These are phyloP conservation scores for Pseudoatta argentina DNA, from an alignment of 1,140 invertebrate species.

Conservation along the genomic window DNA sequence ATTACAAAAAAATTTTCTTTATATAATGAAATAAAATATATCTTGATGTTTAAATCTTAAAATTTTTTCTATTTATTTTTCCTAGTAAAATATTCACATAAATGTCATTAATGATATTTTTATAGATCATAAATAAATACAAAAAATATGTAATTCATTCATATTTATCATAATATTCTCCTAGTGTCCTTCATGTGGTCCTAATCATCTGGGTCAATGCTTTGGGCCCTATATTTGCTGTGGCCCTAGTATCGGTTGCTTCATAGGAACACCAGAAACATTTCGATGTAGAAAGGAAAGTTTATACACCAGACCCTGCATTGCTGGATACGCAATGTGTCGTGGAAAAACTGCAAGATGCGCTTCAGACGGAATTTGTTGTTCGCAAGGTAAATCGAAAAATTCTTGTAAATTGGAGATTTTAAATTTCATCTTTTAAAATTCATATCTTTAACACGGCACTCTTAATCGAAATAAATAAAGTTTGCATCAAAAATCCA, in stretches of 20 bases:
- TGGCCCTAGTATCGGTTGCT: conserved; percentile 86
- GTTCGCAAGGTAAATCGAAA: conserved; percentile 85
- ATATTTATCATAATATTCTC: conserved; percentile 49
- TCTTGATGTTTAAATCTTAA: too few relatives aligned
- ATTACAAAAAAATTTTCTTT: too few relatives aligned
- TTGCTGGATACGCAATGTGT: conserved; percentile 86
- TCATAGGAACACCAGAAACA: conserved; percentile 86
- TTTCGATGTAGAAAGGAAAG: conserved; percentile 85
- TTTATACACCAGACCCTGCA: conserved; percentile 82
- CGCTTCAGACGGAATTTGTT: conserved; percentile 86
- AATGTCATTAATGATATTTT: not conserved
- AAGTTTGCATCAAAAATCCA: not conserved
- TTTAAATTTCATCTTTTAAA: not conserved
- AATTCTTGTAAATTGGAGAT: conserved; percentile 21
- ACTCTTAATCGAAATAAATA: not conserved
- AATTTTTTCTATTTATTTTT: not conserved
- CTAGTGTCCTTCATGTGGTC: conserved; percentile 86
- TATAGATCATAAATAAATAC: not conserved
- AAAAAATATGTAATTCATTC: conserved; percentile 9
- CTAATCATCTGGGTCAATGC: conserved; percentile 85
- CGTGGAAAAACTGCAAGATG: conserved; percentile 86
- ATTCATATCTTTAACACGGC: not conserved
- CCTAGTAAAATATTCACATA: not conserved
- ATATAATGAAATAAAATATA: too few relatives aligned
- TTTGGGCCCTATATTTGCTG: conserved; percentile 87